These are phyloP conservation scores for Caenorhabditis becei DNA, from an alignment of 2,888 invertebrate genomes.

Conservation along the genomic window DNA sequence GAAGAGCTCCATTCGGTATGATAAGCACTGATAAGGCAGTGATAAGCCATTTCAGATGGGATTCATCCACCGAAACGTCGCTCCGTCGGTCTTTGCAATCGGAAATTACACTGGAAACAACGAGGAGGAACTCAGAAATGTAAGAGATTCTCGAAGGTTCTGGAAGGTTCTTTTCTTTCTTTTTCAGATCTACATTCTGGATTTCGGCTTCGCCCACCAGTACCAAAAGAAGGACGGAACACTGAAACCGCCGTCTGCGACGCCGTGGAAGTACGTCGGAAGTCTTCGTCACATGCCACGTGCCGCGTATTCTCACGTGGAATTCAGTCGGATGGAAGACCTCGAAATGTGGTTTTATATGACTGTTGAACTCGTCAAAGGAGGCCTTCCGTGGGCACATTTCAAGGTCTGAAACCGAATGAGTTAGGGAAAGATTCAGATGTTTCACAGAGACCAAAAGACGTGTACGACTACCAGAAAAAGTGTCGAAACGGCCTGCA, in stretches of 20 bases:
- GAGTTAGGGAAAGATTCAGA: background rate
- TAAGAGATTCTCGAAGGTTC: background rate
- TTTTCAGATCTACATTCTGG: conserved; percentile 65
- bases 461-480: conserved; percentile 67
- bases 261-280: conserved; percentile 68
- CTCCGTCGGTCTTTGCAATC: conserved; percentile 68
- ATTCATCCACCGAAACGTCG: conserved; percentile 67
- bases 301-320: conserved; percentile 54
- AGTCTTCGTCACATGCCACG: conserved; percentile 66
- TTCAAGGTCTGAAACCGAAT: conserved; percentile 29
- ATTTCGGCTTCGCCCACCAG: conserved; percentile 68
- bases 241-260: conserved; percentile 62
- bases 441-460: conserved; percentile 61
- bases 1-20: conserved; percentile 66
- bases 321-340: conserved; percentile 68
- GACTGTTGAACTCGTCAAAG: conserved; percentile 68
- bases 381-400: conserved; percentile 70
- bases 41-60: conserved; percentile 45
- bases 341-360: conserved; percentile 72
- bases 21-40: background rate
- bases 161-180: background rate
- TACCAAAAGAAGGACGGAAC: conserved; percentile 62
- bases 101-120: conserved; percentile 59
- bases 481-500: conserved; percentile 61
- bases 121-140: conserved; percentile 52